These are phyloP conservation scores for Elephantulus edwardii DNA, from an alignment of 2,113 vertebrate genomes.

Conservation along the genomic window DNA sequence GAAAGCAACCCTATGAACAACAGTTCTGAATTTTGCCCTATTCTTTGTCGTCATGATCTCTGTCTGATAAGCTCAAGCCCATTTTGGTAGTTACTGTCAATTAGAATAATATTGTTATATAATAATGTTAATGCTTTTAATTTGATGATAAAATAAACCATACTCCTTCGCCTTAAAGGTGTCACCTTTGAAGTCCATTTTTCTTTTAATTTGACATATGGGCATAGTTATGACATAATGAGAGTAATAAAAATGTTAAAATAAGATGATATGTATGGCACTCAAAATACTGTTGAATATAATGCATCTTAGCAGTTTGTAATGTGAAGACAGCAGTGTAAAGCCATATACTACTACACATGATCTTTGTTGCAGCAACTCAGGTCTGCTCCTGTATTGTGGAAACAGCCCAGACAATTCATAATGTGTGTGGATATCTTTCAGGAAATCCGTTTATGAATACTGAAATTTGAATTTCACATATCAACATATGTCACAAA, in stretches of 20 bases:
- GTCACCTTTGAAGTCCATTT: constrained; percentile 30
- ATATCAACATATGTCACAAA: no score
- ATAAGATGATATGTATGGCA: neutral
- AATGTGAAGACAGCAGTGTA: neutral
- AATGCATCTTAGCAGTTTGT: neutral
- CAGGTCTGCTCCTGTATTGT: neutral
- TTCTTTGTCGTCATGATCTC: no score
- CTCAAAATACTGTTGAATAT: neutral
- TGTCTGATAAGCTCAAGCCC: no score
- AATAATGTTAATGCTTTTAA: neutral
- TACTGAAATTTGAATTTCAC: neutral
- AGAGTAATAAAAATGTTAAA: no score
- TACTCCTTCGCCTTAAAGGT: neutral
- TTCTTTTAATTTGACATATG: no score
- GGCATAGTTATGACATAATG: no score
- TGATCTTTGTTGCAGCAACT: neutral
- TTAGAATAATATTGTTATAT: neutral
- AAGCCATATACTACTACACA: no score
- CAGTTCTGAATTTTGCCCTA: no score
- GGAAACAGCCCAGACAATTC: neutral
- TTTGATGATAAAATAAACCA: constrained; percentile 43
- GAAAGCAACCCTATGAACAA: no score
- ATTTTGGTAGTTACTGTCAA: neutral
- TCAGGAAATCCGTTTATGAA: constrained; percentile 9
- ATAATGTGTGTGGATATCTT: neutral